Evolutionary conservation across 2,888 invertebrate genomes (phyloP), one percentile per base, ranked within the genome.

Genomic region (Pseudolycoriella hygida): DNA sequence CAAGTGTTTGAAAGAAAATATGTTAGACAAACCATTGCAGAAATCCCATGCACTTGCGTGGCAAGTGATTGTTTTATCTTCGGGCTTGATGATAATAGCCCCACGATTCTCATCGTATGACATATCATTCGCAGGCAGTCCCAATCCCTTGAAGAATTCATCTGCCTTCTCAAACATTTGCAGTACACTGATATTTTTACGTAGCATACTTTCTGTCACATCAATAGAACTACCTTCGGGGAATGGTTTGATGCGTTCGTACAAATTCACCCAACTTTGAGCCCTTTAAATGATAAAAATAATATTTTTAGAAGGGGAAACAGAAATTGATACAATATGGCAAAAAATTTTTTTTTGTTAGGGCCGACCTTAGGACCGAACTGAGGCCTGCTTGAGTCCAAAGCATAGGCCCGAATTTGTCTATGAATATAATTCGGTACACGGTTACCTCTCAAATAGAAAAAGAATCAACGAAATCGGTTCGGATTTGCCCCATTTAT

Each of bases 31-130:
- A 15, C 62, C 61, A 51, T 73, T 67, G 47, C 65, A 67, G 53
- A 73, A 70, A 54, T 74, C 73, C 72, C 72, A 72, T n/a, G 73
- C 73, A 4, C 70, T 68, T 1, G 71, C 50, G 53, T 73, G 72
- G 50, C 74, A 74, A 12, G 70, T 61, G 2, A 73, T 67, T 44
- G 70, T 66, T 19, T 67, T 55, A 50, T 70, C 67, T 2, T 53
- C 52, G 0, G 74, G 74, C 51, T 69, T 70, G 46, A 64, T 63
- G 17, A 76, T 62, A 55, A 74, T 62, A 1, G 72, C 71, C 4
- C 25, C 25, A 6, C 25, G 25, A 12, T 50, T 49, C 17, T 12
- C 30, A 62, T 72, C 69, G 55, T 72, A 75, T 31, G 64, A 59
- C 43, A 64, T 57, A 2, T 65, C 61, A 64, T 70, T 70, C 2